Conservation (phyloP, 1,140 invertebrate genomes). For the Caenorhabditis brenneri region DNA sequence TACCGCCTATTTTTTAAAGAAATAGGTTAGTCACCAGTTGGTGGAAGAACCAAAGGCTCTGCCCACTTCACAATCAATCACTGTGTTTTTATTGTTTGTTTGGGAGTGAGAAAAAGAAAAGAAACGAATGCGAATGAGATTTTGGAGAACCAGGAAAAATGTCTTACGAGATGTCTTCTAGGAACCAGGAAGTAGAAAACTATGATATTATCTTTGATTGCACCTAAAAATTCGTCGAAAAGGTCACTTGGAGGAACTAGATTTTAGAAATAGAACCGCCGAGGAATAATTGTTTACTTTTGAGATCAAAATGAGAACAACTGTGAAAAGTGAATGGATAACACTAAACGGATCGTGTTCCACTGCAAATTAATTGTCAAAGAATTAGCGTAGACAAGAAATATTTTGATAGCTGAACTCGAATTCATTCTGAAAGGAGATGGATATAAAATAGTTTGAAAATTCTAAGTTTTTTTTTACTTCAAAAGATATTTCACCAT, state of each 20-base stretch:
- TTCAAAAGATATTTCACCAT: no score
- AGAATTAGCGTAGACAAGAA: no score
- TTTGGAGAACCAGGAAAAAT: background rate
- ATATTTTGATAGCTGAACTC: no score
- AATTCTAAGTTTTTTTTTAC: no score
- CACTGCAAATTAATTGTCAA: no score
- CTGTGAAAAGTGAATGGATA: background rate
- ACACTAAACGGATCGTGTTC: background rate
- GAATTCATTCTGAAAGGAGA: no score
- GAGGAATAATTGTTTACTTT: background rate
- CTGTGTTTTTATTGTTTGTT: slow-evolving; percentile 37
- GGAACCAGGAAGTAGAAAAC: background rate
- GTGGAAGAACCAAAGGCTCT: background rate
- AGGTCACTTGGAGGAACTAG: slow-evolving; percentile 11
- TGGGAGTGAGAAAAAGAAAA: background rate
- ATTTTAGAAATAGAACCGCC: background rate
- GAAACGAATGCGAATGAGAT: background rate
- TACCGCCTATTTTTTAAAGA: background rate
- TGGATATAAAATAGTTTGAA: no score
- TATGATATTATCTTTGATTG: background rate
- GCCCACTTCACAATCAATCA: slow-evolving; percentile 27
- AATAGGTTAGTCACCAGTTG: slow-evolving; percentile 3
- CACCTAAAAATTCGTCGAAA: background rate
- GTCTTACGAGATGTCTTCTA: background rate
- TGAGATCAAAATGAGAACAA: background rate